Evolutionary conservation across 1,140 invertebrate species (phyloP).

Genomic region (Aphelinus atriplicis): DNA sequence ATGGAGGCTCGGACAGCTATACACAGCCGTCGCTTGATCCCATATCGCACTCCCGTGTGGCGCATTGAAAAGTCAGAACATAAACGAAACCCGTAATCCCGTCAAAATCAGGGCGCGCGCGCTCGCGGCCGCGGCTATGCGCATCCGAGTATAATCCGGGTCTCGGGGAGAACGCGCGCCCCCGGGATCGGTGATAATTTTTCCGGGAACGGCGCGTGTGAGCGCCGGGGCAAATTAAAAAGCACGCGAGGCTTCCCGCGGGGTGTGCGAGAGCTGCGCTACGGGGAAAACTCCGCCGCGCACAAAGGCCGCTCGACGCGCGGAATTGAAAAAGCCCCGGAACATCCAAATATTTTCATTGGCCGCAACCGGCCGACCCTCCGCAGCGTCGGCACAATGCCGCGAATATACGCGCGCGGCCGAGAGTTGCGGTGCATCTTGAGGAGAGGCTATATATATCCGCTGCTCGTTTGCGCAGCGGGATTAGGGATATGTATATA

Average conservation of each 20-base stretch:
- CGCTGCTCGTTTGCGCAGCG: conserved; percentile 22
- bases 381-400: conserved; percentile 36
- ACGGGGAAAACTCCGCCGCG: background rate
- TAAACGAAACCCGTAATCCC: conserved; percentile 13
- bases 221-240: conserved; percentile 24
- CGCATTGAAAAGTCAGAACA: background rate
- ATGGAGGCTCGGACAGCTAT: too few species aligned
- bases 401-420: conserved; percentile 2
- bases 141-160: too few species aligned
- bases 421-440: conserved; percentile 13
- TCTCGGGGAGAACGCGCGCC: background rate
- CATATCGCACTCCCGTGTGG: background rate
- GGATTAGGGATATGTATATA: too few species aligned
- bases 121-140: too few species aligned
- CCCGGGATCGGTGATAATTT: background rate
- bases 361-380: conserved; percentile 28
- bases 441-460: conserved; percentile 31
- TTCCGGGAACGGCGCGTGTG: conserved; percentile 19
- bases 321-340: conserved; percentile 10
- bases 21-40: too few species aligned
- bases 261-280: background rate
- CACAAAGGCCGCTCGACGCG: background rate
- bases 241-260: conserved; percentile 14
- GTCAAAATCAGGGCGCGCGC: background rate
- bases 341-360: conserved; percentile 61